Evolutionary conservation across 64 coral and sea anemone genomes (phyloP).

Genomic region (Anthopleura sola): DNA sequence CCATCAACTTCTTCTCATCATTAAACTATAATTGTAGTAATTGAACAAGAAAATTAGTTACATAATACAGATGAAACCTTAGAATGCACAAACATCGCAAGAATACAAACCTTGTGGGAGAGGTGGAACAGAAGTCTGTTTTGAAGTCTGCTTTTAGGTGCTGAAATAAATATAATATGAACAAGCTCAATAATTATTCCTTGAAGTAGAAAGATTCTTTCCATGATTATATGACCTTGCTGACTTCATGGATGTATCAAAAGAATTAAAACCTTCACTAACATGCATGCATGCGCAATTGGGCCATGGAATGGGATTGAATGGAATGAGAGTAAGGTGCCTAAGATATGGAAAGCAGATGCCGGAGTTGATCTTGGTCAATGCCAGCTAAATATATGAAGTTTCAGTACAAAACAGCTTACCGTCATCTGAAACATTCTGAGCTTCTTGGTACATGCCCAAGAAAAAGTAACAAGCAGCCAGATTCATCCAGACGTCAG

Average conservation of each 20-base stretch:
- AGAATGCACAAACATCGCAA: neutral
- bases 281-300: too few relatives aligned
- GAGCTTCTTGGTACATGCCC: constrained; percentile 95
- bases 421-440: constrained; percentile 68
- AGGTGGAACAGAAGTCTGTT: constrained; percentile 94
- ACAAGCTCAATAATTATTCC: too few relatives aligned
- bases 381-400: too few relatives aligned
- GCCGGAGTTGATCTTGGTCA: too few relatives aligned
- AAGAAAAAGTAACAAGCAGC: constrained; percentile 97
- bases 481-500: constrained; percentile 94
- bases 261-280: too few relatives aligned
- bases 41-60: neutral
- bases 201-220: too few relatives aligned
- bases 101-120: constrained; percentile 75
- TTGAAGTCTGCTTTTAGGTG: constrained; percentile 86
- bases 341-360: too few relatives aligned
- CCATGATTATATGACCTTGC: too few relatives aligned
- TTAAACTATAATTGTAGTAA: constrained; percentile 72
- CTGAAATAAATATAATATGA: constrained; percentile 7
- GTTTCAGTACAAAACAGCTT: too few relatives aligned
- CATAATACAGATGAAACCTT: neutral
- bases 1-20: constrained; percentile 97
- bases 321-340: too few relatives aligned
- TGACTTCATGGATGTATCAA: too few relatives aligned
- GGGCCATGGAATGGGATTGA: too few relatives aligned